Conservation (phyloP, 2,113 vertebrate species). For the Danio rerio region GRCz12tu NC_133199.1:30526501-30527000, state of each 20-base stretch:
- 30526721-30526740: constrained; percentile 53
- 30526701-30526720: constrained; percentile 14
- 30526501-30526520: constrained; percentile 64
- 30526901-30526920: no score
- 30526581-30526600: constrained; percentile 6
- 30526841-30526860: neutral
- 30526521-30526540: constrained; percentile 60
- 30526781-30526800: constrained; percentile 5
- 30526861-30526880: no score
- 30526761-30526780: constrained; percentile 23
- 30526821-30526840: neutral
- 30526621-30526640: neutral
- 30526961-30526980: no score
- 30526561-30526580: neutral
- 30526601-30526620: constrained; percentile 22
- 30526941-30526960: no score
- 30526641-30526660: neutral
- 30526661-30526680: constrained; percentile 36
- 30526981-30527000: no score
- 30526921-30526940: no score
- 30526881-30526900: no score
- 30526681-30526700: neutral
- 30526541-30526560: constrained; percentile 50
- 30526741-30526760: constrained; percentile 45
- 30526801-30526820: constrained; percentile 14